Percentiles rank a stretch among this genome's conserved stretches.
Evolutionary conservation across 2,888 invertebrate species (phyloP).

Genomic region (Melanargia galathea): DNA sequence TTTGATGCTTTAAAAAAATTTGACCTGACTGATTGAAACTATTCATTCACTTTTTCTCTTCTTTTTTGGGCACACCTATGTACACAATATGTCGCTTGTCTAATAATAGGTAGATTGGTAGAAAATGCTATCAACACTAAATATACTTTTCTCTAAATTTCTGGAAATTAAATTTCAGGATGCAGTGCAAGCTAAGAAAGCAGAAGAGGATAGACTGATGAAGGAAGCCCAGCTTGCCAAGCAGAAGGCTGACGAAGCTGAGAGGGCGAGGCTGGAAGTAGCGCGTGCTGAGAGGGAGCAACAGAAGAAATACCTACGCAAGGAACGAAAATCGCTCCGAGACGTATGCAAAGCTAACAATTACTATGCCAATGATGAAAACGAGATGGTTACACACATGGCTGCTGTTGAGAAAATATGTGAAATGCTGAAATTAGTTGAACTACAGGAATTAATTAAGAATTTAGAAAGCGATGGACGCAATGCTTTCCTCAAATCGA

Average conservation of each 20-base stretch:
- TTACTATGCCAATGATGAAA: constrained; percentile 88
- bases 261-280: constrained; percentile 90
- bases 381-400: constrained; percentile 91
- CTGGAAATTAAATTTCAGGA: constrained; percentile 80
- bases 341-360: constrained; percentile 91
- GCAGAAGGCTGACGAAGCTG: constrained; percentile 90
- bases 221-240: constrained; percentile 88
- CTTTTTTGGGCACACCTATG: too few relatives aligned
- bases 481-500: constrained; percentile 84
- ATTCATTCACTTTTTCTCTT: too few relatives aligned
- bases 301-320: constrained; percentile 92
- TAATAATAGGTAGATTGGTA: too few relatives aligned
- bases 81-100: too few relatives aligned
- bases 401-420: constrained; percentile 96
- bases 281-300: constrained; percentile 93
- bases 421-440: constrained; percentile 87
- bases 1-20: too few relatives aligned
- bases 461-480: constrained; percentile 85
- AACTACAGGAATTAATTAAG: constrained; percentile 89
- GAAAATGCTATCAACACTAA: too few relatives aligned
- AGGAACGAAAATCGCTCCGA: constrained; percentile 90
- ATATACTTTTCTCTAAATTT: too few relatives aligned
- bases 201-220: constrained; percentile 90
- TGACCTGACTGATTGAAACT: too few relatives aligned
- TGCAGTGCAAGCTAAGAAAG: constrained; percentile 90